phyloP scores from a whole-genome alignment of 2,797 vertebrate genomes.

The Gambelia wislizenii region DNA sequence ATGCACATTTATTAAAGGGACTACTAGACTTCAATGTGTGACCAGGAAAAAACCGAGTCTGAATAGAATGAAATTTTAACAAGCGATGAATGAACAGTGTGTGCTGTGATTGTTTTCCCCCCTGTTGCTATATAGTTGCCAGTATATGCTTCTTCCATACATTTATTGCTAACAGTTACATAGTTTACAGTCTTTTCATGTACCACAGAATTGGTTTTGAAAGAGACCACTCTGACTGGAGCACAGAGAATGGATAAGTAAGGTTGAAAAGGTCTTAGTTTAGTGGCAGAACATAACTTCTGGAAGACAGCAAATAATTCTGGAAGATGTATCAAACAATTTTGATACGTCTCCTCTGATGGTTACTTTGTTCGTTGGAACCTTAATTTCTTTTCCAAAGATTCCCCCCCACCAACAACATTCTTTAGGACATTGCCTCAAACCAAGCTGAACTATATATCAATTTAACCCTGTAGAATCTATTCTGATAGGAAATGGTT shows the following conservation, averaged over 20 bases:
- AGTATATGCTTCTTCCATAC: neutral
- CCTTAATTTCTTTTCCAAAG: neutral
- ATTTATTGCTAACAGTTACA: neutral
- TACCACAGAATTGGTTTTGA: neutral
- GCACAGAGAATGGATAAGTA: slow-evolving; percentile 3
- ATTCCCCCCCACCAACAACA: neutral
- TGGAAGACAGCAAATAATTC: neutral
- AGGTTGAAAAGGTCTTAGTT: neutral
- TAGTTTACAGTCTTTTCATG: neutral
- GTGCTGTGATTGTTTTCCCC: slow-evolving; percentile 22
- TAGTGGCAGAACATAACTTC: neutral
- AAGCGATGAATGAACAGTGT: slow-evolving; percentile 51
- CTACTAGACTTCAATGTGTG: slow-evolving; percentile 50
- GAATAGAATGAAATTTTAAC: slow-evolving; percentile 56
- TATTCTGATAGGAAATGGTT: neutral
- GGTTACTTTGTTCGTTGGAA: neutral
- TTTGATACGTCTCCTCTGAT: neutral
- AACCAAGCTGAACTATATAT: neutral
- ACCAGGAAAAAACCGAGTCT: slow-evolving; percentile 38
- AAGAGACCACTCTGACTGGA: neutral
- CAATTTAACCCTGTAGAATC: neutral
- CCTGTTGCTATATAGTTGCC: slow-evolving; percentile 24
- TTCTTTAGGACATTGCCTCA: neutral
- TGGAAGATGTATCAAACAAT: neutral
- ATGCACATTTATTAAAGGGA: slow-evolving; percentile 54